phyloP scores from a whole-genome alignment of 2,797 vertebrate genomes.

The Neosalanx taihuensis region DNA sequence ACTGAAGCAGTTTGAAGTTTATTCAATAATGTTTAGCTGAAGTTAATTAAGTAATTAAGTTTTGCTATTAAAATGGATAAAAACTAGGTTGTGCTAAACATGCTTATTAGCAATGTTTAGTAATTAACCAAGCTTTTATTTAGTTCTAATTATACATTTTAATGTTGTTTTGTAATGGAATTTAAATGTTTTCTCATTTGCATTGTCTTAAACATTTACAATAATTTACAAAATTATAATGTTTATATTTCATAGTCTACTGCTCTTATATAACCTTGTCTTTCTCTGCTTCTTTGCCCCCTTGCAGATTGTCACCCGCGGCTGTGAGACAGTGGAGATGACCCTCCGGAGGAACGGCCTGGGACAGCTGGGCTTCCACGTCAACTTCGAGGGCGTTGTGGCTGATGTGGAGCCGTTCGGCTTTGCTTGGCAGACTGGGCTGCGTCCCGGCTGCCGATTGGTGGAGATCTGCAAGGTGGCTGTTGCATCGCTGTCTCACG shows the following conservation, averaged over 20 bases:
- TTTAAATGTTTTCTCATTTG: no score
- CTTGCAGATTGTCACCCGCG: constrained; percentile 77
- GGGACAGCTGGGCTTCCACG: constrained; percentile 84
- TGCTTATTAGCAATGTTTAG: no score
- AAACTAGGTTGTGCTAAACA: no score
- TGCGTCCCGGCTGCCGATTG: constrained; percentile 81
- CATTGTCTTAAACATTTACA: no score
- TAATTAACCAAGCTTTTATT: no score
- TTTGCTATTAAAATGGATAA: not conserved
- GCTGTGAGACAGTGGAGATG: constrained; percentile 82
- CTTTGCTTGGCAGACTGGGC: constrained; percentile 84
- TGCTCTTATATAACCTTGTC: not conserved
- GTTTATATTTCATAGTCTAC: not conserved
- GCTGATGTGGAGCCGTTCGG: constrained; percentile 85
- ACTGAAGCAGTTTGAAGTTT: not conserved
- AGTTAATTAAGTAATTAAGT: not conserved
- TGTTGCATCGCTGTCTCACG: constrained; percentile 81
- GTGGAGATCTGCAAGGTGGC: constrained; percentile 85
- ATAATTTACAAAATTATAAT: no score
- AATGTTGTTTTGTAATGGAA: no score
- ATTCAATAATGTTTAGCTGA: not conserved
- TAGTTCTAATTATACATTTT: no score
- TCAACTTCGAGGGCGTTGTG: constrained; percentile 86
- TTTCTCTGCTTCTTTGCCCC: not conserved
- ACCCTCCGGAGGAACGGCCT: constrained; percentile 79